Conservation (phyloP, 2,797 vertebrate species). For the Helarctos malayanus region DNA sequence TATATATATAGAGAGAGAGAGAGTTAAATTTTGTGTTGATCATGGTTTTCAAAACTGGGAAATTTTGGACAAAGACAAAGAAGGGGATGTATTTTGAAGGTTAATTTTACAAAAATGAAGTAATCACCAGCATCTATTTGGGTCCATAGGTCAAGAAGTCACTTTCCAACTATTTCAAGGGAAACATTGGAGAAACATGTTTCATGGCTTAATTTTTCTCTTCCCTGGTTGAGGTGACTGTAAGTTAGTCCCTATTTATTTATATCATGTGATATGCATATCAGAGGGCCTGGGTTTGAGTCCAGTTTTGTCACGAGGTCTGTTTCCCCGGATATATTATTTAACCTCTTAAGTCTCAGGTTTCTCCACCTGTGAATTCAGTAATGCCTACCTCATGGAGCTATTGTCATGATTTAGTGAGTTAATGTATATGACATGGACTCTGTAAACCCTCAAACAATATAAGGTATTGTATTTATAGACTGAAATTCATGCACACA, state of each 20-base stretch:
- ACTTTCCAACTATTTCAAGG: conserved; percentile 48
- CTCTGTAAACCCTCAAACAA: conserved; percentile 60
- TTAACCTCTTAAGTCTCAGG: conserved; percentile 78
- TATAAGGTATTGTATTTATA: conserved; percentile 64
- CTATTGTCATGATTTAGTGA: conserved; percentile 71
- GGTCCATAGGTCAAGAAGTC: conserved; percentile 10
- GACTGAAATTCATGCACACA: conserved; percentile 71
- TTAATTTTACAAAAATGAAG: conserved; percentile 63
- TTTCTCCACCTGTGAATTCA: conserved; percentile 79
- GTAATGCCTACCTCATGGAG: conserved; percentile 79
- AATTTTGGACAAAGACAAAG: background rate
- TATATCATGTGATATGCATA: background rate
- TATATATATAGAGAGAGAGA: background rate
- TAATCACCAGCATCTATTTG: conserved; percentile 56
- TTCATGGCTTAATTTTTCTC: conserved; percentile 41
- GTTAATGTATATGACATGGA: conserved; percentile 64
- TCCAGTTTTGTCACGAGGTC: background rate
- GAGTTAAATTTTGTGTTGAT: conserved; percentile 36
- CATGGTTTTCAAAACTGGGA: conserved; percentile 35
- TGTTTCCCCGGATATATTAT: conserved; percentile 69
- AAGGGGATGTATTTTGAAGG: background rate
- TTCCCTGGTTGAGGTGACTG: background rate
- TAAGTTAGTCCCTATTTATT: conserved; percentile 28
- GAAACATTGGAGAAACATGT: background rate
- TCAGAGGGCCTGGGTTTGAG: conserved; percentile 40